phyloP scores from a whole-genome alignment of 2,888 invertebrate genomes.

The Notodonta ziczac region DNA sequence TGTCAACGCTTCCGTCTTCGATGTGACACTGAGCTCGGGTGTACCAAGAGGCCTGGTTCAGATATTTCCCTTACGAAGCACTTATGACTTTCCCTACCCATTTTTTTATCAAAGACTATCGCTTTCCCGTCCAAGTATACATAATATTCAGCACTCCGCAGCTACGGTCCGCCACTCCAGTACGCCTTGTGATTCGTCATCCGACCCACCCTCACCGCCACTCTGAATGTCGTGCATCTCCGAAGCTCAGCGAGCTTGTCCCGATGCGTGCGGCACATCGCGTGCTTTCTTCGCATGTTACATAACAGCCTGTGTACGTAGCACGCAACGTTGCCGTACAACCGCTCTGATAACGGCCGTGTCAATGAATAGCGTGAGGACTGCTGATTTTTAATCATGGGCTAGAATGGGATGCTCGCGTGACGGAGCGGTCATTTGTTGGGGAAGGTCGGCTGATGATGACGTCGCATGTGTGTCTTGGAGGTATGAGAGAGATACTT shows the following conservation, averaged over 20 bases:
- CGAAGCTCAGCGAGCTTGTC: slow-evolving; percentile 33
- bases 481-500: neutral
- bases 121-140: too few species aligned
- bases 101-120: too few species aligned
- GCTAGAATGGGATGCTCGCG: slow-evolving; percentile 66
- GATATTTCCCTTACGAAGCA: too few species aligned
- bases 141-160: too few species aligned
- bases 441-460: slow-evolving; percentile 49
- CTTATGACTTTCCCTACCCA: too few species aligned
- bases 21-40: too few species aligned
- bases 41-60: too few species aligned
- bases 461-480: slow-evolving; percentile 25
- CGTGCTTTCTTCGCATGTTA: slow-evolving; percentile 66
- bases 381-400: slow-evolving; percentile 71
- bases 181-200: neutral
- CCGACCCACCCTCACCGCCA: neutral
- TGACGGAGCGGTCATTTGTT: slow-evolving; percentile 50
- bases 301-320: slow-evolving; percentile 64
- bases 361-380: slow-evolving; percentile 81
- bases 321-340: slow-evolving; percentile 64
- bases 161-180: neutral
- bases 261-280: slow-evolving; percentile 58
- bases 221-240: slow-evolving; percentile 6
- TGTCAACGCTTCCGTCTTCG: too few species aligned
- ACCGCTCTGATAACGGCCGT: slow-evolving; percentile 63